Base-by-base conservation (phyloP, 2,113 vertebrate genomes). In the Eublepharis macularius region DNA sequence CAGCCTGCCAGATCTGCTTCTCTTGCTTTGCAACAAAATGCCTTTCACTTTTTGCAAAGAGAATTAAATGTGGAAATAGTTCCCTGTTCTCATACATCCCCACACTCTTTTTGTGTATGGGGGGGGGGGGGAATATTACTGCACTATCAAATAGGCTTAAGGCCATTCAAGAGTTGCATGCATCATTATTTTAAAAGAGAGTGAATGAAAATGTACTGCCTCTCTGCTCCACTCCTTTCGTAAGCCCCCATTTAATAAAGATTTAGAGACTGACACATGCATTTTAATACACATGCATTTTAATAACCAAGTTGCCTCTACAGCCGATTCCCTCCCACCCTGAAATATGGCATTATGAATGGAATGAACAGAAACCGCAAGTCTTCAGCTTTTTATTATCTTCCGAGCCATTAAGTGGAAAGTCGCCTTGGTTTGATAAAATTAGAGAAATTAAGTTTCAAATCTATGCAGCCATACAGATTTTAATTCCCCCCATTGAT, bases 51-150 rank as follows among this genome's bases (percentile, higher is more conserved):
- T 45, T 80, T 88, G 94, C 1, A 6, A 93, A 95, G 93, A 96
- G 95, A 96, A 94, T 96, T 93, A 96, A 96, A 96, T 92, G 93
- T 94, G 89, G 93, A 95, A 96, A 95, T 96, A 96, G 95, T 95
- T 96, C 88, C n/a, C 57, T 84, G 85, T 94, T 94, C 89, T 86
- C 95, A 94, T 96, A 92, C 95, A 92, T 49, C 32, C 43, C 29
- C 43, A 47, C 32, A 29, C 43, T 47, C 14, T 75, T 47, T 75
- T 13, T 32, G 29, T 45, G 16, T 24, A 36, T 72, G 36, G 4
- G 34, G 26, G 26, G 73, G 43, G 26, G 21, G 10, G 45, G 26
- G 94, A 95, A 94, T 96, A 96, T 96, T 96, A 96, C 95, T 91
- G 81, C 96, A 92, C 92, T 96, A 95, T 96, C 96, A 96, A 95